These are phyloP conservation scores for Sinella curviseta DNA, from an alignment of 1,140 invertebrate species.

Conservation along the genomic window DNA sequence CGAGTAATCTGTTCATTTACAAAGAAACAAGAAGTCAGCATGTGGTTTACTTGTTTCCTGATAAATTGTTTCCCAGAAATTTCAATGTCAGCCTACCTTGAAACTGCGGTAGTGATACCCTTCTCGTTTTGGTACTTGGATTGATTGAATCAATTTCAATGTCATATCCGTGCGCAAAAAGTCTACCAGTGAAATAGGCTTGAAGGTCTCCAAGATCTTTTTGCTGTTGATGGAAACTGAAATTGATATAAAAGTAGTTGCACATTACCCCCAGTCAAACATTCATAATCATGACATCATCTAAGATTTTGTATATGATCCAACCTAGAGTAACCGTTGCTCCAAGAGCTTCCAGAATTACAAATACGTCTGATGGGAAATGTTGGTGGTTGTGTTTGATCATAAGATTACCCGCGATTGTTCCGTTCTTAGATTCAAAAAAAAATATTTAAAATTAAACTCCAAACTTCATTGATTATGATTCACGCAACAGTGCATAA, in stretches of 20 bases:
- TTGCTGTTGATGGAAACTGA: neutral
- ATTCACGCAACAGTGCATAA: neutral
- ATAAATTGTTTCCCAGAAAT: neutral
- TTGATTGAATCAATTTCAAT: slow-evolving; percentile 59
- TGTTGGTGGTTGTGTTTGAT: slow-evolving; percentile 57
- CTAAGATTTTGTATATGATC: neutral
- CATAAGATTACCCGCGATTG: slow-evolving; percentile 60
- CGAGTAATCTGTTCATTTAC: slow-evolving; percentile 67
- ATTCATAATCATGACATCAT: neutral
- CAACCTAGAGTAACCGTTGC: slow-evolving; percentile 54
- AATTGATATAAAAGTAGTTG: neutral
- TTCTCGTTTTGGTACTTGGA: slow-evolving; percentile 52
- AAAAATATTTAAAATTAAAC: neutral
- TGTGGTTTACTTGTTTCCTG: neutral
- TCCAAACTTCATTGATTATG: slow-evolving; percentile 50
- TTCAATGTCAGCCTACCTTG: slow-evolving; percentile 58
- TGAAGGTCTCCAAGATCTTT: neutral
- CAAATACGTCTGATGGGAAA: slow-evolving; percentile 59
- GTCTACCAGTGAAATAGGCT: slow-evolving; percentile 54
- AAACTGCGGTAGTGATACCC: slow-evolving; percentile 61
- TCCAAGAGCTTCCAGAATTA: slow-evolving; percentile 54
- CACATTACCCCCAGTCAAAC: neutral
- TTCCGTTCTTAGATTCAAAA: slow-evolving; percentile 63
- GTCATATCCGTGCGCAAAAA: slow-evolving; percentile 64
- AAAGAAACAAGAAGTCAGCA: neutral